Evolutionary conservation across 2,888 invertebrate species (phyloP).

Genomic region (Poecilobothrus nobilitatus): DNA sequence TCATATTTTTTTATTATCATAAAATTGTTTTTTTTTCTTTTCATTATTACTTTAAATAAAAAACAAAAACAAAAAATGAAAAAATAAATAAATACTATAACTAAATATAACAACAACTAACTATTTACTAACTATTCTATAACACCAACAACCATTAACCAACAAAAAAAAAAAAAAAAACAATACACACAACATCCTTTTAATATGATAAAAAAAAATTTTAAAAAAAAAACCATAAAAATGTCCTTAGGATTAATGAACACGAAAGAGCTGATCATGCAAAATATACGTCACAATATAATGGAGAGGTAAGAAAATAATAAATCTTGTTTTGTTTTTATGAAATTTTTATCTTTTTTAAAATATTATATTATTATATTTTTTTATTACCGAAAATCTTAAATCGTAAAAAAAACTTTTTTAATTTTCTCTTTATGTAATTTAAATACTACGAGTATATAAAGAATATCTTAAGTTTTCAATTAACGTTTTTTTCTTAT

Average conservation of each 20-base stretch:
- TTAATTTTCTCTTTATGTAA: too few relatives aligned
- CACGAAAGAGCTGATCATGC: conserved; percentile 17
- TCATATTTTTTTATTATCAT: not conserved
- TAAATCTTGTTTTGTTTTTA: not conserved
- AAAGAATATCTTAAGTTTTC: too few relatives aligned
- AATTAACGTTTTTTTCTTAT: too few relatives aligned
- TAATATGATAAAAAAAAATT: not conserved
- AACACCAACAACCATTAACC: not conserved
- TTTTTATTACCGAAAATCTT: too few relatives aligned
- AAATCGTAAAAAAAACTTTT: too few relatives aligned
- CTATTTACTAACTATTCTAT: too few relatives aligned
- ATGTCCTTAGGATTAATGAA: conserved; percentile 10
- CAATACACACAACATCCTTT: not conserved
- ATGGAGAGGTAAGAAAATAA: conserved; percentile 17
- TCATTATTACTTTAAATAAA: too few relatives aligned
- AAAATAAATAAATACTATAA: not conserved
- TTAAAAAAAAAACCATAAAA: not conserved
- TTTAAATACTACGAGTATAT: too few relatives aligned
- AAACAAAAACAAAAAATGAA: too few relatives aligned
- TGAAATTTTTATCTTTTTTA: too few relatives aligned
- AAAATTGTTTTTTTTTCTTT: too few relatives aligned
- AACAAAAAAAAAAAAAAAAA: not conserved
- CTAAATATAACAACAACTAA: not conserved
- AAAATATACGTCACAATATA: conserved; percentile 13
- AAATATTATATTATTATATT: too few relatives aligned